Conservation (phyloP, 1,140 invertebrate species). For the Neelides sp. region DNA sequence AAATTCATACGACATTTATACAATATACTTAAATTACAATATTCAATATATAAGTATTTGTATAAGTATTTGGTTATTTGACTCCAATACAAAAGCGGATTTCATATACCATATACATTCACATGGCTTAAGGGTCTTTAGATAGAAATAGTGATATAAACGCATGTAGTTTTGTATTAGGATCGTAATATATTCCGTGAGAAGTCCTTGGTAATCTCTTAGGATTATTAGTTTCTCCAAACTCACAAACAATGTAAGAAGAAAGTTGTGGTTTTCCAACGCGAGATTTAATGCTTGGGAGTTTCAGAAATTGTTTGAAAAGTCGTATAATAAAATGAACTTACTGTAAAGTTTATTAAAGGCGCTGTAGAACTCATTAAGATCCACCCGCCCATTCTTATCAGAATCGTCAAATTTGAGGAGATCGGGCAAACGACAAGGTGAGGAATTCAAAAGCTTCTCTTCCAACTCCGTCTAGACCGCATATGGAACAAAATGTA, state of each 20-base stretch:
- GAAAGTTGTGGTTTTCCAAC: not conserved
- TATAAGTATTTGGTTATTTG: too few species aligned
- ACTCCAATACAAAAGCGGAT: too few species aligned
- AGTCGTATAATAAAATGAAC: constrained; percentile 30
- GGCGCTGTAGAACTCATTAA: constrained; percentile 59
- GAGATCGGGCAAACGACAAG: constrained; percentile 53
- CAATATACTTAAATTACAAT: not conserved
- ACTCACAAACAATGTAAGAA: not conserved
- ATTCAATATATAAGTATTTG: not conserved
- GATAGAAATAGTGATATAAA: not conserved
- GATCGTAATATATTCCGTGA: constrained; percentile 1
- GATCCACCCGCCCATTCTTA: constrained; percentile 49
- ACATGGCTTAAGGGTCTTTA: too few species aligned
- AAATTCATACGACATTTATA: not conserved
- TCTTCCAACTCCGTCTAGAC: constrained; percentile 11
- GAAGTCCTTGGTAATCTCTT: not conserved
- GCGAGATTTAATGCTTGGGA: not conserved
- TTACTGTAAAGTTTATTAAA: constrained; percentile 63
- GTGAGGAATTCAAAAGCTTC: not conserved
- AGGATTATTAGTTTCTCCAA: not conserved
- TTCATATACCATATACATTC: too few species aligned
- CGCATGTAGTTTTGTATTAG: not conserved
- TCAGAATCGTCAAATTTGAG: constrained; percentile 55
- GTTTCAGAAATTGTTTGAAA: not conserved
- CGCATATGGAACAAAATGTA: not conserved